Evolutionary conservation across 1,140 invertebrate species (phyloP).

Genomic region (Solen grandis): DNA sequence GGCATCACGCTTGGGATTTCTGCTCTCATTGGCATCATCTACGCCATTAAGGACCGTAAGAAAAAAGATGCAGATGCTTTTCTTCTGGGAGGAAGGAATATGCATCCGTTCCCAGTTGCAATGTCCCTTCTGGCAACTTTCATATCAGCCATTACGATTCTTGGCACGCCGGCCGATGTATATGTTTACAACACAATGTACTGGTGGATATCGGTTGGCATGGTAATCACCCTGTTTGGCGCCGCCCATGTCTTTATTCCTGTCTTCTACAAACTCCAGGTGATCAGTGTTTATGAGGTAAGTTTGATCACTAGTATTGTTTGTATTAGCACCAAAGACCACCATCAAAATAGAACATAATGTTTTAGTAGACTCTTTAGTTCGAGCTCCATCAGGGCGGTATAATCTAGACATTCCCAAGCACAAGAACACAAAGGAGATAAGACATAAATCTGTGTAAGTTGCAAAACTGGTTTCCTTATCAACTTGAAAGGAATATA

Average conservation of each 20-base stretch:
- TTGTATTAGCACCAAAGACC: too few relatives aligned
- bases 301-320: too few relatives aligned
- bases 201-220: slow-evolving; percentile 65
- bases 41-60: slow-evolving; percentile 89
- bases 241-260: slow-evolving; percentile 91
- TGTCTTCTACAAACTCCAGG: slow-evolving; percentile 92
- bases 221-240: slow-evolving; percentile 89
- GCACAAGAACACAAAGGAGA: too few relatives aligned
- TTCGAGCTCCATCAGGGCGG: too few relatives aligned
- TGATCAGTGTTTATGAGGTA: slow-evolving; percentile 91
- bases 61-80: slow-evolving; percentile 93
- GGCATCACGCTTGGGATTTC: slow-evolving; percentile 61
- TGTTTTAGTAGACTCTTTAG: too few relatives aligned
- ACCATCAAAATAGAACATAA: too few relatives aligned
- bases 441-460: too few relatives aligned
- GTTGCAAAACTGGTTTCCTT: too few relatives aligned
- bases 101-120: slow-evolving; percentile 82
- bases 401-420: too few relatives aligned
- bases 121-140: slow-evolving; percentile 85
- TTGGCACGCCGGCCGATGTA: slow-evolving; percentile 84
- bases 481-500: too few relatives aligned
- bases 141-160: slow-evolving; percentile 95
- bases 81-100: slow-evolving; percentile 88
- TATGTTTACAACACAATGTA: slow-evolving; percentile 75
- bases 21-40: slow-evolving; percentile 89